phyloP scores from a whole-genome alignment of 30 jellyfish, hydroid and myxozoan genomes.

The Clytia hemisphaerica region DNA sequence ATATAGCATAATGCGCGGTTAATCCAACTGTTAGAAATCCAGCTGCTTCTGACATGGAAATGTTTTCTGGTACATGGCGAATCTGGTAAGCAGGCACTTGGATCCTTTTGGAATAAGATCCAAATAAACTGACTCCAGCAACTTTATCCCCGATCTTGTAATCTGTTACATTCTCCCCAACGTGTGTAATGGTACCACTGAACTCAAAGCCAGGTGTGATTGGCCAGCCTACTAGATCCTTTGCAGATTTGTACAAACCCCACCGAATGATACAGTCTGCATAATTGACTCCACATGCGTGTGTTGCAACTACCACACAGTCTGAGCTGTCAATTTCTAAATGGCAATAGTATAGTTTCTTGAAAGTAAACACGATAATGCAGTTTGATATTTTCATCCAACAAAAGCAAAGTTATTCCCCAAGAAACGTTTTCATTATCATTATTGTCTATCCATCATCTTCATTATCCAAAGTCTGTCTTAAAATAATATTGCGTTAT shows the following conservation, averaged over 20 bases:
- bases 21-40: slow-evolving; percentile 75
- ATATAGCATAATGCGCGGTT: slow-evolving; percentile 87
- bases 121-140: slow-evolving; percentile 74
- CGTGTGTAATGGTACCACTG: slow-evolving; percentile 56
- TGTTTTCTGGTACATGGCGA: slow-evolving; percentile 42
- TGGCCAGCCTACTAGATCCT: slow-evolving; percentile 89
- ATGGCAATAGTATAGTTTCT: not conserved
- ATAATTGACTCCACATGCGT: slow-evolving; percentile 71
- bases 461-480: no score
- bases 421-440: no score
- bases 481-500: no score
- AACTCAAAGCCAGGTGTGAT: slow-evolving; percentile 94
- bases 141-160: slow-evolving; percentile 71
- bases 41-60: slow-evolving; percentile 66
- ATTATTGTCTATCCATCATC: no score
- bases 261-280: slow-evolving; percentile 69
- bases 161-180: slow-evolving; percentile 61
- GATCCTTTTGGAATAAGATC: slow-evolving; percentile 60
- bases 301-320: slow-evolving; percentile 36
- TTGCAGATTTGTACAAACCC: slow-evolving; percentile 75
- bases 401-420: no score
- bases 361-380: no score
- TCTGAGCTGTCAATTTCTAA: not conserved
- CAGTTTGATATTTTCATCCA: no score
- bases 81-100: slow-evolving; percentile 58